phyloP scores from a whole-genome alignment of 2,888 invertebrate species.

The Caenorhabditis uteleia region DNA sequence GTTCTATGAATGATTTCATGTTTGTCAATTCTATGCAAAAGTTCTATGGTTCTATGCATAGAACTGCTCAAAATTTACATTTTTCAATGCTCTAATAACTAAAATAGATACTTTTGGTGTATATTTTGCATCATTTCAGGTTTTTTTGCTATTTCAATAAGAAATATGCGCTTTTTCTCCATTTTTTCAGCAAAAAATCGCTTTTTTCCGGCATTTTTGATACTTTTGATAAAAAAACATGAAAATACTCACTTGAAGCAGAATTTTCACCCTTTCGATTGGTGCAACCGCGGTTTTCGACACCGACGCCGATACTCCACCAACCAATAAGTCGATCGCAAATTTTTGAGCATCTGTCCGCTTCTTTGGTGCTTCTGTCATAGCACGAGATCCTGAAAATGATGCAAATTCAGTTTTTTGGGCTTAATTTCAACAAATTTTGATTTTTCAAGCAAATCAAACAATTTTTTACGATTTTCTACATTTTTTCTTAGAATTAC shows the following conservation, averaged over 20 bases:
- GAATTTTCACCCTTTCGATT: constrained; percentile 54
- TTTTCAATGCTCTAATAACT: too few species aligned
- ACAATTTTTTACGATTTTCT: constrained; percentile 14
- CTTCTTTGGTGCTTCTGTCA: background rate
- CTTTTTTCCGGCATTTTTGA: too few species aligned
- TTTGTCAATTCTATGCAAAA: too few species aligned
- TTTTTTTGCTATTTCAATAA: background rate
- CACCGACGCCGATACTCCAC: constrained; percentile 51
- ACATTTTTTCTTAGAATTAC: too few species aligned
- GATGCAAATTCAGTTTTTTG: constrained; percentile 21
- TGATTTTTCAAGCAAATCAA: background rate
- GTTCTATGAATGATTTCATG: too few species aligned
- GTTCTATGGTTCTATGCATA: too few species aligned
- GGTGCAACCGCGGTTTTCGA: constrained; percentile 58
- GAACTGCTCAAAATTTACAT: too few species aligned
- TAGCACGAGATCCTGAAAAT: constrained; percentile 3
- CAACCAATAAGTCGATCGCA: constrained; percentile 44
- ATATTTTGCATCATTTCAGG: too few species aligned
- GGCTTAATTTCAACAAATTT: background rate
- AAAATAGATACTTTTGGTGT: too few species aligned
- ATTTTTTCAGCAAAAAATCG: too few species aligned
- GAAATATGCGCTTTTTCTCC: too few species aligned
- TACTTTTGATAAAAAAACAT: background rate
- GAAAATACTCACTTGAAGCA: constrained; percentile 51
- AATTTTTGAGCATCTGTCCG: constrained; percentile 41